phyloP scores from a whole-genome alignment of 2,113 vertebrate species.

The Toxostoma redivivum region DNA sequence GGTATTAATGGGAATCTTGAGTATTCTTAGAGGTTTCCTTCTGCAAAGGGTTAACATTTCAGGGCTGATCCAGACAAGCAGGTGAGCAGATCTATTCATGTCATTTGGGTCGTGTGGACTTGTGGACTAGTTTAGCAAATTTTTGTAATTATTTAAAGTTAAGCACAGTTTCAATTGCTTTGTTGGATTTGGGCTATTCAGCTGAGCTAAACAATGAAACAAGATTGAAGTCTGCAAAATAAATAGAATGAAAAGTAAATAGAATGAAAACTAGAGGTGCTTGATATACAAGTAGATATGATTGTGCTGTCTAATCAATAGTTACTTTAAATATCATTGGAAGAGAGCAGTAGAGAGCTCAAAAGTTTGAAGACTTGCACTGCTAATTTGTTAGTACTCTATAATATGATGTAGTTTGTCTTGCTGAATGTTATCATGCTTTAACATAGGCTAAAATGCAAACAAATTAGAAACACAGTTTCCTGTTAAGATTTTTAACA shows the following conservation, averaged over 20 bases:
- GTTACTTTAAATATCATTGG: background rate
- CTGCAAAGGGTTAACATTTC: background rate
- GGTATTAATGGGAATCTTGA: background rate
- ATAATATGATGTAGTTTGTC: background rate
- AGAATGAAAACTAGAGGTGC: background rate
- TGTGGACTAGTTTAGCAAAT: background rate
- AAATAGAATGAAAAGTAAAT: background rate
- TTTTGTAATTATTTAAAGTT: background rate
- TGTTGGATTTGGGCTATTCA: background rate
- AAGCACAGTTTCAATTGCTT: background rate
- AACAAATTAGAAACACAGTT: background rate
- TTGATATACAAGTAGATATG: background rate
- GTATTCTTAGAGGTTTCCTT: background rate
- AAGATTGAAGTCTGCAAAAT: background rate
- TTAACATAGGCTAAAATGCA: background rate
- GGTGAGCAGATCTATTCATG: background rate
- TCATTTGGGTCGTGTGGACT: background rate
- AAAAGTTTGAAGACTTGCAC: background rate
- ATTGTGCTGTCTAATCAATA: background rate
- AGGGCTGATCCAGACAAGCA: background rate
- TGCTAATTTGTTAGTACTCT: background rate
- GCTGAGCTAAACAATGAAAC: background rate
- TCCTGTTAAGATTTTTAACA: background rate
- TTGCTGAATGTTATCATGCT: background rate
- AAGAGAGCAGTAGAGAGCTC: background rate